Evolutionary conservation across 2,797 vertebrate genomes (phyloP), one percentile per base, ranked within the genome.

Genomic region (Peromyscus eremicus): DNA sequence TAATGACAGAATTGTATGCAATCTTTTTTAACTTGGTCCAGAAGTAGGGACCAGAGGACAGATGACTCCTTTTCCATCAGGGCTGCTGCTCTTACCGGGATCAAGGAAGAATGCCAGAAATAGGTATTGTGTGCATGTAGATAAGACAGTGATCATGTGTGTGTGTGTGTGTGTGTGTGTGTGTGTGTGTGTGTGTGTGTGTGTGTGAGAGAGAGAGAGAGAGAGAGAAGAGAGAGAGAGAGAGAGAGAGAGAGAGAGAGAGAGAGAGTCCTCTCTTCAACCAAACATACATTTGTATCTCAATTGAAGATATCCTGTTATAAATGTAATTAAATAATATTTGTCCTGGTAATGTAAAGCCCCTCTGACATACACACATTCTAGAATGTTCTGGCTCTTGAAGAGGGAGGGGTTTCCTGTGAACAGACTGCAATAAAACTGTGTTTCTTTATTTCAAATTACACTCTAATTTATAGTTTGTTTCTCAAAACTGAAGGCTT

Each of bases 251-350:
- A 73, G 19, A 34, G 8, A 71, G 10, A 13, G 37, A 25, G 37
- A 73, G 9, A 40, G 19, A 13, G 12, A 32, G 5, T 19, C 49
- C 3, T 73, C 25, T 83, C 12, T 27, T 73, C 13, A 71, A 73
- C 34, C 1, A 62, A 73, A 46, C 25, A 60, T 21, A 76, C 17
- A n/a, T 70, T 49, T 83, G 6, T 95, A 29, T 29, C 12, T 83
- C 68, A 96, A 89, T 94, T 70, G 13, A 96, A 94, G 87, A 84
- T 19, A 91, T 89, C 92, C 91, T 2, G 83, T 71, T 86, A 9
- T 88, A 84, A 84, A 16, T 90, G 6, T 23, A 93, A 75, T 68
- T 82, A 34, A 76, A 29, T 79, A 57, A n/a, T 82, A 83, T 75
- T 80, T 94, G 87, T 89, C 60, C 43, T 80, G 62, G 68, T 94